Evolutionary conservation across 2,888 invertebrate species (phyloP).

Genomic region (Philhelius pedissequus): DNA sequence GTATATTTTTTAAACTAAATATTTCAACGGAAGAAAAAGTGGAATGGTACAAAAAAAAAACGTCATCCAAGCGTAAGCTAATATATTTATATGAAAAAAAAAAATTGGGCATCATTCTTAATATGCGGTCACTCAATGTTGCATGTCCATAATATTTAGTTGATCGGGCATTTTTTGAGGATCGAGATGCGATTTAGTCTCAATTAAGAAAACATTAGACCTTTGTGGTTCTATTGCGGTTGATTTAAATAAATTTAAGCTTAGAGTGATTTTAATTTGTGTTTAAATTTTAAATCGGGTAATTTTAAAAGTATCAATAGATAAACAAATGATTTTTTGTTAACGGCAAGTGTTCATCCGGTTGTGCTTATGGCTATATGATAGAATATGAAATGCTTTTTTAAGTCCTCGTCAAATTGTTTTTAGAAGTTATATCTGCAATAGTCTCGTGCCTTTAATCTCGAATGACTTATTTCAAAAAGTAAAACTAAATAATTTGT

Average conservation of each 20-base stretch:
- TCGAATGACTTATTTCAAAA: too few species aligned
- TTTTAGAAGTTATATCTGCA: too few species aligned
- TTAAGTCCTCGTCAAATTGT: too few species aligned
- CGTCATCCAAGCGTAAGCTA: constrained; percentile 24
- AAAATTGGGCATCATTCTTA: constrained; percentile 9
- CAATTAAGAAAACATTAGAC: background rate
- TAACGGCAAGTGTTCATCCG: too few species aligned
- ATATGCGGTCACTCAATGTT: background rate
- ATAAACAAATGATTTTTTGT: too few species aligned
- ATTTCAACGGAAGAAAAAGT: constrained; percentile 20
- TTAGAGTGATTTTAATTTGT: background rate
- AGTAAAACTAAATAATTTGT: too few species aligned
- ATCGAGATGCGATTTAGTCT: background rate
- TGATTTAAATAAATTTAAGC: background rate
- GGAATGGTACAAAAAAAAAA: constrained; percentile 5
- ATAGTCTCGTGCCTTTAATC: too few species aligned
- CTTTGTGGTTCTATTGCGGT: background rate
- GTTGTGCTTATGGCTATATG: too few species aligned
- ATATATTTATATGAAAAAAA: background rate
- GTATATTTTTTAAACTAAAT: constrained; percentile 48
- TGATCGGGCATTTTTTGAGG: background rate
- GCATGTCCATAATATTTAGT: constrained; percentile 4
- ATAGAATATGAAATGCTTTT: too few species aligned
- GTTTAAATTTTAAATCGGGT: too few species aligned
- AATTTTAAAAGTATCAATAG: too few species aligned